Base-by-base conservation (phyloP, 2,888 invertebrate species). In the Epinotia bilunana region DNA sequence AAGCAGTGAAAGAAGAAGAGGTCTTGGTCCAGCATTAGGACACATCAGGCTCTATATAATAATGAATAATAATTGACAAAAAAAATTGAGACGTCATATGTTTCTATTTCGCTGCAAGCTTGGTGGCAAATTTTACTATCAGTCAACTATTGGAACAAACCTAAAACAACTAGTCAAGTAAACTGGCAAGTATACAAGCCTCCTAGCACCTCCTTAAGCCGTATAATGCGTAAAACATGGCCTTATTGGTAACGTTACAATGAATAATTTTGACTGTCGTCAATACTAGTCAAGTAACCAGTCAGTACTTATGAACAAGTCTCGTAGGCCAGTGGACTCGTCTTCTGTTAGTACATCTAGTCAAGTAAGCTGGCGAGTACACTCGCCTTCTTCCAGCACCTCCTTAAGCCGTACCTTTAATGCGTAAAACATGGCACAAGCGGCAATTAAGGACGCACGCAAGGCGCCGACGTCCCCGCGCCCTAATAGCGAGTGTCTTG, bases 401-500 rank as follows among this genome's bases (percentile, higher is more conserved):
- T n/a, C 13, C 43, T 58, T 13, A 43, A 28, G 60, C 46, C 60
- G 46, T 69, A 68, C n/a, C n/a, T n/a, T n/a, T 65, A 67, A 77
- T 77, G 81, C 82, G 84, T 81, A 82, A 82, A 83, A 82, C 81
- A 81, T 75, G 79, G 80, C 78, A 78, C 80, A 82, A 71, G 83
- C 82, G 84, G 83, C 90, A 91, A 92, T 92, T 91, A 92, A 85
- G 84, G 82, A 33, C 39, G 81, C 93, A 93, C 92, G 93, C 93
- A 88, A 92, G 91, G 92, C 83, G 89, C 87, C 90, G 93, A 92
- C 87, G 85, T 93, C 93, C 83, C 90, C 84, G 86, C 81, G 79
- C 80, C 69, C 58, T 60, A 57, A 68, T 68, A 60, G 79, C 81
- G 60, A 63, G 61, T 73, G 76, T 67, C 69, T 69, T 69, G 69